A percentile compares a stretch with the other conserved stretches of the same genome.
Evolutionary conservation across 53 echinoderm and acorn worm genomes (phyloP).

Genomic region (Paracentrotus lividus): DNA sequence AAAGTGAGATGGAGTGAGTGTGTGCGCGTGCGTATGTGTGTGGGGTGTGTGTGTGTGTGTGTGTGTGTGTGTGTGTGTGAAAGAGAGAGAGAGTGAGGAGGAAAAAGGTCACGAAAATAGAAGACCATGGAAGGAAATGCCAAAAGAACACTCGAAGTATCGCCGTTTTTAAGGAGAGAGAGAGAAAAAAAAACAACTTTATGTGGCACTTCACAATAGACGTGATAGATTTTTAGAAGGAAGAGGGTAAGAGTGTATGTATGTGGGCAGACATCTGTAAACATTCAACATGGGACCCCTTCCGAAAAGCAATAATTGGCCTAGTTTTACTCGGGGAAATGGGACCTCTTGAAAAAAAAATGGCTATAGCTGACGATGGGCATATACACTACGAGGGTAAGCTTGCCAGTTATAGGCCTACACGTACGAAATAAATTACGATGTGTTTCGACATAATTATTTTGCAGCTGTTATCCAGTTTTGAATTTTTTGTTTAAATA

Average conservation of each 20-base stretch:
- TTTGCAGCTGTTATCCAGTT: not conserved
- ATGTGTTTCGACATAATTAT: not conserved
- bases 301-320: constrained; percentile 43
- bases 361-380: not conserved
- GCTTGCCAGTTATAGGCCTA: too few relatives aligned
- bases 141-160: not conserved
- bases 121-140: not conserved
- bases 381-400: not conserved
- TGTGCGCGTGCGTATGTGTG: too few relatives aligned
- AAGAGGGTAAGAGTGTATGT: not conserved
- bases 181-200: not conserved
- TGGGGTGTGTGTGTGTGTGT: too few relatives aligned
- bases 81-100: not conserved
- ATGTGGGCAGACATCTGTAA: not conserved
- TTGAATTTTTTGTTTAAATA: not conserved
- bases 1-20: too few relatives aligned
- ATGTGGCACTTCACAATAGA: not conserved
- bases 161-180: not conserved
- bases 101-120: not conserved
- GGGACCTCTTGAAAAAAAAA: not conserved
- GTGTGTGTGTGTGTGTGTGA: too few relatives aligned
- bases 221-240: not conserved
- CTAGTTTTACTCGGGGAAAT: not conserved
- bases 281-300: constrained; percentile 31
- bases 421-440: too few relatives aligned